A percentile compares a stretch with the other conserved stretches of the same genome.
Evolutionary conservation across 2,113 vertebrate genomes (phyloP).

Genomic region (Centropristis striata): DNA sequence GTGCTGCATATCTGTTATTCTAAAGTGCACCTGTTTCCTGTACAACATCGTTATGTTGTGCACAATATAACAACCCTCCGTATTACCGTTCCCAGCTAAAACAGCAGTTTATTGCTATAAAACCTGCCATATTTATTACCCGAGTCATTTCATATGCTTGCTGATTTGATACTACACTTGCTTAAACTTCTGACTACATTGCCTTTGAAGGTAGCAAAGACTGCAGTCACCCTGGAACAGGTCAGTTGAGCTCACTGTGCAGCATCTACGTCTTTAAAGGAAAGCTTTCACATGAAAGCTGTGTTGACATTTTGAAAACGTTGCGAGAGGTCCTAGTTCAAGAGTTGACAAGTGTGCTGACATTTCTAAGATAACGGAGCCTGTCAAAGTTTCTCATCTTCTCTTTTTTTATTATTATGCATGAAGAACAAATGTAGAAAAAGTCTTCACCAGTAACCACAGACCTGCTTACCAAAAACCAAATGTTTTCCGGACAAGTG

Average conservation of each 20-base stretch:
- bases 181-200: background rate
- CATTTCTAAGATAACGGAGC: background rate
- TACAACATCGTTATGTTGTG: background rate
- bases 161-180: background rate
- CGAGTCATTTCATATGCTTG: background rate
- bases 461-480: background rate
- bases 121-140: background rate
- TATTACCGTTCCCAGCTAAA: background rate
- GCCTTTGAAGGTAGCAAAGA: background rate
- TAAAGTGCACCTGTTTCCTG: background rate
- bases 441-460: background rate
- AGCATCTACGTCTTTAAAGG: background rate
- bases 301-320: background rate
- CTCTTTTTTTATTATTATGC: background rate
- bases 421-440: background rate
- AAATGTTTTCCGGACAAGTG: background rate
- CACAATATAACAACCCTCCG: background rate
- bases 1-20: slow-evolving; percentile 2
- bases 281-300: background rate
- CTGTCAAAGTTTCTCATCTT: background rate
- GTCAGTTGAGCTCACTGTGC: background rate
- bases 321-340: background rate
- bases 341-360: background rate
- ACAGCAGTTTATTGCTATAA: background rate
- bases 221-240: background rate